phyloP scores from a whole-genome alignment of 2,888 invertebrate genomes.

The Ptilodon capucinus region DNA sequence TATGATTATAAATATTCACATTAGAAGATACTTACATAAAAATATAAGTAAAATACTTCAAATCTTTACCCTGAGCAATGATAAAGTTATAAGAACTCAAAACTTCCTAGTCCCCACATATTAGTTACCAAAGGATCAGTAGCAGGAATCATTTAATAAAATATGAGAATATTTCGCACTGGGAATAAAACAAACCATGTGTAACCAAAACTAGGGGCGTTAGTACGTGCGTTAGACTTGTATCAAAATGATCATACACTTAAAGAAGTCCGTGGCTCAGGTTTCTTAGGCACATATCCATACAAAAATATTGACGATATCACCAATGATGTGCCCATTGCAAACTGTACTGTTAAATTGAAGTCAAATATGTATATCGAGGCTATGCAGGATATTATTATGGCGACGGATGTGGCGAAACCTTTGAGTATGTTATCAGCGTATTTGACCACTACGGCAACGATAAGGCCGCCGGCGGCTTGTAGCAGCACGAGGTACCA shows the following conservation, averaged over 20 bases:
- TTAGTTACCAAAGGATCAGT: neutral
- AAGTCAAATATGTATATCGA: constrained; percentile 97
- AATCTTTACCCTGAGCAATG: no score
- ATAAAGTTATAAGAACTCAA: no score
- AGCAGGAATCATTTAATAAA: neutral
- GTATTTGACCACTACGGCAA: constrained; percentile 99
- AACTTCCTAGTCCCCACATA: neutral
- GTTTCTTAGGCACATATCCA: constrained; percentile 87
- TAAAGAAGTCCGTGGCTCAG: constrained; percentile 56
- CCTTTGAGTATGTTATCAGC: constrained; percentile 99
- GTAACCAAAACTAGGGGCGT: neutral
- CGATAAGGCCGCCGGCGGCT: constrained; percentile 97
- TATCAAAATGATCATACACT: constrained; percentile 57
- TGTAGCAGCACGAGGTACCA: constrained; percentile 95
- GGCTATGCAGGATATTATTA: constrained; percentile 96
- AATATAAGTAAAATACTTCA: neutral
- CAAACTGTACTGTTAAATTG: constrained; percentile 92
- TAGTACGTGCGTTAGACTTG: constrained; percentile 1
- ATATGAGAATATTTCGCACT: neutral
- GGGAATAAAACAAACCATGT: neutral
- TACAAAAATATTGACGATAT: constrained; percentile 98
- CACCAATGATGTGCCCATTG: constrained; percentile 92
- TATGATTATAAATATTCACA: no score
- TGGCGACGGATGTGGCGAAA: constrained; percentile 98
- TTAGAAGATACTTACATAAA: neutral